These are phyloP conservation scores for Nesometra sesokonis DNA, from an alignment of 35 echinoderm and acorn worm species.

Conservation along the genomic window DNA sequence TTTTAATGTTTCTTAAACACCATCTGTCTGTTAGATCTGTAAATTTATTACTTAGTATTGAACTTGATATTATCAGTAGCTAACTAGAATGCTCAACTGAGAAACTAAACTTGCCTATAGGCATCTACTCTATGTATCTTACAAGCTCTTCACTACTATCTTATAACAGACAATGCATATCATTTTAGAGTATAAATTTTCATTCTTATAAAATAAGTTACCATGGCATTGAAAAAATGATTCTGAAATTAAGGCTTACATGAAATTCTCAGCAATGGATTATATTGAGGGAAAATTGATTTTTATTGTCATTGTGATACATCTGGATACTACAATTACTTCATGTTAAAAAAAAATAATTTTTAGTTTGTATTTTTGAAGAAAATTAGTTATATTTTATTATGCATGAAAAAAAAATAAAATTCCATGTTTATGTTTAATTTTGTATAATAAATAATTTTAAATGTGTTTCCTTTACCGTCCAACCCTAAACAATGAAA, in stretches of 20 bases:
- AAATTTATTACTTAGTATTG: not conserved
- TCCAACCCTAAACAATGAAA: too few species aligned
- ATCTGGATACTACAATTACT: too few species aligned
- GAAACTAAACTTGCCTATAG: not conserved
- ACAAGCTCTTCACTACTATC: not conserved
- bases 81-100: not conserved
- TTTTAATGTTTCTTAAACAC: not conserved
- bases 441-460: too few species aligned
- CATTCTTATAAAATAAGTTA: not conserved
- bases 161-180: not conserved
- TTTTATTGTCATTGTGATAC: too few species aligned
- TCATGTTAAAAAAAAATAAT: too few species aligned
- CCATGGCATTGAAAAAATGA: not conserved
- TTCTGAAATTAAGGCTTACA: not conserved
- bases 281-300: too few species aligned
- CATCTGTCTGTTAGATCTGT: not conserved
- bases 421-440: too few species aligned
- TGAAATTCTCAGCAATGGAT: not conserved
- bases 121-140: not conserved
- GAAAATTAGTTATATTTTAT: too few species aligned
- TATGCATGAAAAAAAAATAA: too few species aligned
- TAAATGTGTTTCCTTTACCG: too few species aligned
- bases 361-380: too few species aligned
- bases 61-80: not conserved
- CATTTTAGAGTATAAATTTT: not conserved